Evolutionary conservation across 2,797 vertebrate species (phyloP), one percentile per base, ranked within the genome.

Genomic region (Pygocentrus nattereri): DNA sequence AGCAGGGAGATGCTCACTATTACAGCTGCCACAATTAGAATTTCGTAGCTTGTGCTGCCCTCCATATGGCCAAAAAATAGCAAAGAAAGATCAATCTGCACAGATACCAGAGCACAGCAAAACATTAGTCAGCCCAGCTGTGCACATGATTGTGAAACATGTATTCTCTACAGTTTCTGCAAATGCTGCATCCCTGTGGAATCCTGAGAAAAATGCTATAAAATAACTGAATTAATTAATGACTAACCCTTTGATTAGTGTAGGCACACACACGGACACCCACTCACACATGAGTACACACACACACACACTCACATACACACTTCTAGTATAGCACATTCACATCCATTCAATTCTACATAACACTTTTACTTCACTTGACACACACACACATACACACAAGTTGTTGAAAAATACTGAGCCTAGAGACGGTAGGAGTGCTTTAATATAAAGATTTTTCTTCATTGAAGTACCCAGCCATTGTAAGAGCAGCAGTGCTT

Each of bases 201-300:
- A 50, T 72, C 31, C 49, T 73, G 25, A 59, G 47, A 25, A 71
- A 80, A 52, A 11, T 34, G 64, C 62, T 74, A 71, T 65, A 77
- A 70, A 80, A 83, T 76, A 74, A 78, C 52, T 64, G 38, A 81
- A 82, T 83, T 70, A 83, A 74, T 73, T 70, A 83, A 74, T 73
- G 54, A 73, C 62, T 44, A 7, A 11, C 0, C 16, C 65, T 85
- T 38, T 49, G 68, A 12, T 71, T 13, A 49, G 10, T 18, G 23
- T 27, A 79, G 38, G 72, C 25, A 71, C 21, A 71, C 30, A 47
- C 12, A 49, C 5, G 31, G 30, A 64, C 64, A 67, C 34, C 18
- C 34, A 47, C 19, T 31, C 44, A 49, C 73, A 62, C 41, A 62
- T 34, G 62, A 25, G 34, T 11, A n/a, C 31, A 25, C 31, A 13